phyloP scores from a whole-genome alignment of 1,140 invertebrate species.

The Matsumurasca onukii region DNA sequence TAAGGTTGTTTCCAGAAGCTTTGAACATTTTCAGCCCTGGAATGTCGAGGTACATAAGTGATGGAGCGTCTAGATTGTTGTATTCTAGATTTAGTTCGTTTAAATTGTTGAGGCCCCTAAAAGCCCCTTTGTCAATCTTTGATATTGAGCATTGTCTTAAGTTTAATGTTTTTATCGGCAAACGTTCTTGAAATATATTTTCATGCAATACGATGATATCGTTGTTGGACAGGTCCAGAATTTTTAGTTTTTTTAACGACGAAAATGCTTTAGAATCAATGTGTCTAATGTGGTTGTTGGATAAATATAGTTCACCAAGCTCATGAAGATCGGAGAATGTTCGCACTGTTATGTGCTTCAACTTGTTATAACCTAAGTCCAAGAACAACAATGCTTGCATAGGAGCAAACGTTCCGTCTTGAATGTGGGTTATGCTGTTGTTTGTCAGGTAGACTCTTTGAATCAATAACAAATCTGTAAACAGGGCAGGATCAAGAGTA shows the following conservation, averaged over 20 bases:
- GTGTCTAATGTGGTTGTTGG: conserved; percentile 56
- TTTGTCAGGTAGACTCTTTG: conserved; percentile 80
- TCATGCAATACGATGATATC: conserved; percentile 55
- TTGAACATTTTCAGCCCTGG: conserved; percentile 68
- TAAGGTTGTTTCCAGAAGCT: conserved; percentile 71
- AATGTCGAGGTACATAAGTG: conserved; percentile 67
- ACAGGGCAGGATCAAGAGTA: conserved; percentile 68
- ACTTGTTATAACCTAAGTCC: conserved; percentile 73
- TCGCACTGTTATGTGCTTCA: conserved; percentile 61
- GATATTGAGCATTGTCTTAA: conserved; percentile 61
- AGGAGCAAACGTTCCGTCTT: conserved; percentile 73
- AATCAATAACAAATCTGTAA: conserved; percentile 70
- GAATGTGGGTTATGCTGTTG: conserved; percentile 77
- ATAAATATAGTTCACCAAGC: conserved; percentile 64
- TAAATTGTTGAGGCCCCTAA: conserved; percentile 62
- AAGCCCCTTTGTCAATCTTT: conserved; percentile 62
- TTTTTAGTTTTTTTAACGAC: conserved; percentile 58
- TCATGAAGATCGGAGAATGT: conserved; percentile 68
- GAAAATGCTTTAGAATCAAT: conserved; percentile 61
- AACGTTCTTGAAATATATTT: conserved; percentile 59
- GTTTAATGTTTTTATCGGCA: conserved; percentile 58
- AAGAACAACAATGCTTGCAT: conserved; percentile 74
- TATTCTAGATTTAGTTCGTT: conserved; percentile 68
- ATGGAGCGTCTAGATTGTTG: conserved; percentile 68
- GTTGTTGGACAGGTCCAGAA: conserved; percentile 65